A percentile compares a stretch with the other conserved stretches of the same genome.
These are phyloP conservation scores for Tipula lateralis DNA, from an alignment of 2,888 invertebrate species.

Conservation along the genomic window DNA sequence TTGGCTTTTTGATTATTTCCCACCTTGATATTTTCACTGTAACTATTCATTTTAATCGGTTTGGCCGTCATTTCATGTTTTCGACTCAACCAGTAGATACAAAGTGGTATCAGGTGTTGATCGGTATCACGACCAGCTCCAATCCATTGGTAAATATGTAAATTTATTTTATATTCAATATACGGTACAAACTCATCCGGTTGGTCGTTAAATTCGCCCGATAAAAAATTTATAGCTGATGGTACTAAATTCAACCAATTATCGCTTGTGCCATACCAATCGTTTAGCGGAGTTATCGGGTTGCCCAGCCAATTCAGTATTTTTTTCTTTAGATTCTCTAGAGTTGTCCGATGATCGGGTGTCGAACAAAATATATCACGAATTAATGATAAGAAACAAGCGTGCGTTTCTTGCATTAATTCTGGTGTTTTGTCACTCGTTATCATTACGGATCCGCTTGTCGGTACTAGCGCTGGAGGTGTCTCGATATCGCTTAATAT, in stretches of 20 bases:
- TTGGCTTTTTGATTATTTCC: slow-evolving; percentile 40
- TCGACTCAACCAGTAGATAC: slow-evolving; percentile 73
- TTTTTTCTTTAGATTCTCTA: slow-evolving; percentile 67
- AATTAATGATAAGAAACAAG: slow-evolving; percentile 81
- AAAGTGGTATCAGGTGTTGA: slow-evolving; percentile 65
- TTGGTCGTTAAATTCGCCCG: slow-evolving; percentile 73
- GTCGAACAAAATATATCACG: slow-evolving; percentile 83
- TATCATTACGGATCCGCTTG: background rate
- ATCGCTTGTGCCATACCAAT: slow-evolving; percentile 67
- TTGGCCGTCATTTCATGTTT: slow-evolving; percentile 49
- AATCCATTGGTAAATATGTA: slow-evolving; percentile 72
- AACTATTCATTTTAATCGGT: slow-evolving; percentile 38
- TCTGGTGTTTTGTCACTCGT: slow-evolving; percentile 44
- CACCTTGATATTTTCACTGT: slow-evolving; percentile 41
- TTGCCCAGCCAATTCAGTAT: slow-evolving; percentile 70
- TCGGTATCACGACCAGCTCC: slow-evolving; percentile 90
- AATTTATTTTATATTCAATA: slow-evolving; percentile 71
- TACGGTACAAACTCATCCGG: slow-evolving; percentile 86
- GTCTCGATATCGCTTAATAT: slow-evolving; percentile 52
- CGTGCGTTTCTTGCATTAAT: slow-evolving; percentile 74
- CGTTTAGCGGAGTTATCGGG: slow-evolving; percentile 74
- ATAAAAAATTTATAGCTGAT: slow-evolving; percentile 76
- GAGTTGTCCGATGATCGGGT: slow-evolving; percentile 76
- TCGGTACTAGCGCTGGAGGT: slow-evolving; percentile 35
- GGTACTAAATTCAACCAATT: slow-evolving; percentile 71